Evolutionary conservation across 2,797 vertebrate species (phyloP).

Genomic region (Sebastes nivosus): DNA sequence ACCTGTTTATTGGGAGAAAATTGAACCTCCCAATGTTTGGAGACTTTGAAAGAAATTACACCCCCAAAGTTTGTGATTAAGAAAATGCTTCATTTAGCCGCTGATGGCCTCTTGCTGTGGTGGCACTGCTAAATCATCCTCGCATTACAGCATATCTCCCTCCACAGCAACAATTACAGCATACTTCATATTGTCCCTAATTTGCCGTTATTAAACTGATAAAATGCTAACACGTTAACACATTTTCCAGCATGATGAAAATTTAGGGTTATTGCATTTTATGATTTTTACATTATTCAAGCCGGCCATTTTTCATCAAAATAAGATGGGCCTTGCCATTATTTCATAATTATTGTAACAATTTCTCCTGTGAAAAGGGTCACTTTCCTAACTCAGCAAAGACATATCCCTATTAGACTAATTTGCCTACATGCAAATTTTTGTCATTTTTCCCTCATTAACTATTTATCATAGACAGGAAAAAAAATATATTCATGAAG

Average conservation of each 20-base stretch:
- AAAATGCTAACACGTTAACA: constrained; percentile 88
- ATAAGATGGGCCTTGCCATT: constrained; percentile 84
- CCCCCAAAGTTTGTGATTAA: constrained; percentile 73
- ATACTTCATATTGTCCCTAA: constrained; percentile 91
- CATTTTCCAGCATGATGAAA: constrained; percentile 88
- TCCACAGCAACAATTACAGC: constrained; percentile 85
- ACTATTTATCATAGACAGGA: constrained; percentile 93
- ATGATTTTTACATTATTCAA: constrained; percentile 92
- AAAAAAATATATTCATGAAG: constrained; percentile 93
- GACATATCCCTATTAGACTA: constrained; percentile 93
- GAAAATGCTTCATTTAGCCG: constrained; percentile 71
- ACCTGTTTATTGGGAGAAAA: constrained; percentile 65
- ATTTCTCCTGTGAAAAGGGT: constrained; percentile 89
- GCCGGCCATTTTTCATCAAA: constrained; percentile 87
- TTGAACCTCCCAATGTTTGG: constrained; percentile 55
- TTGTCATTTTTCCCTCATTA: constrained; percentile 98
- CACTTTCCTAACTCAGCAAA: constrained; percentile 93
- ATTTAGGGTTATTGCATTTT: constrained; percentile 93
- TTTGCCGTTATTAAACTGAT: constrained; percentile 95
- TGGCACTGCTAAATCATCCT: constrained; percentile 74
- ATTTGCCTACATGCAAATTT: constrained; percentile 98
- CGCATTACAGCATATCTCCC: constrained; percentile 75
- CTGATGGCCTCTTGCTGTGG: constrained; percentile 68
- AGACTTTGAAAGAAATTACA: constrained; percentile 68
- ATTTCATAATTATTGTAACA: constrained; percentile 88